Conservation (phyloP, 2,888 invertebrate genomes). For the Standfussiana lucernea region DNA sequence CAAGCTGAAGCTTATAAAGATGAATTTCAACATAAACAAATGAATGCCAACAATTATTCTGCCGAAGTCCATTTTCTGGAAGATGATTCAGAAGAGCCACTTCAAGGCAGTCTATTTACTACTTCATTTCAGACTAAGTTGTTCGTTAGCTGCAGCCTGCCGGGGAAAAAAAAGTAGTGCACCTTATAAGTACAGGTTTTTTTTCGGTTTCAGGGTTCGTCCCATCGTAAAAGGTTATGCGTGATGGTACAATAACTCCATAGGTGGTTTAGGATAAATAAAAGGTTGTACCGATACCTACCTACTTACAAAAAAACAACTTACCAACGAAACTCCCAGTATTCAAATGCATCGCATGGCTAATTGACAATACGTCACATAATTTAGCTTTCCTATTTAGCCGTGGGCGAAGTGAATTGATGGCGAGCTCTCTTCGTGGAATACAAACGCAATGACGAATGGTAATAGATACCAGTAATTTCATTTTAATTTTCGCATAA, state of each 20-base stretch:
- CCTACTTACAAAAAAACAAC: not conserved
- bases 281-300: not conserved
- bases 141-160: not conserved
- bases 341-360: conserved; percentile 20
- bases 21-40: conserved; percentile 24
- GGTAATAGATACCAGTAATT: not conserved
- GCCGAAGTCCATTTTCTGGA: conserved; percentile 26
- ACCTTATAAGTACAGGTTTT: not conserved
- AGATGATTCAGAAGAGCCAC: conserved; percentile 18
- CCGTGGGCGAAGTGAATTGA: not conserved
- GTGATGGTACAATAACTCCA: not conserved
- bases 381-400: conserved; percentile 26
- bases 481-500: not conserved
- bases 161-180: not conserved
- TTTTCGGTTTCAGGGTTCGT: not conserved
- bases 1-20: conserved; percentile 24
- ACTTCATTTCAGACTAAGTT: not conserved
- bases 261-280: not conserved
- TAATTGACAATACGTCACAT: conserved; percentile 26
- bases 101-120: conserved; percentile 7
- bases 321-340: not conserved
- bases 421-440: not conserved
- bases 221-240: not conserved
- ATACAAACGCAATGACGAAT: conserved; percentile 6
- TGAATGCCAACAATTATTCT: conserved; percentile 25